Evolutionary conservation across 2,888 invertebrate genomes (phyloP).

Genomic region (Tipula helvola): DNA sequence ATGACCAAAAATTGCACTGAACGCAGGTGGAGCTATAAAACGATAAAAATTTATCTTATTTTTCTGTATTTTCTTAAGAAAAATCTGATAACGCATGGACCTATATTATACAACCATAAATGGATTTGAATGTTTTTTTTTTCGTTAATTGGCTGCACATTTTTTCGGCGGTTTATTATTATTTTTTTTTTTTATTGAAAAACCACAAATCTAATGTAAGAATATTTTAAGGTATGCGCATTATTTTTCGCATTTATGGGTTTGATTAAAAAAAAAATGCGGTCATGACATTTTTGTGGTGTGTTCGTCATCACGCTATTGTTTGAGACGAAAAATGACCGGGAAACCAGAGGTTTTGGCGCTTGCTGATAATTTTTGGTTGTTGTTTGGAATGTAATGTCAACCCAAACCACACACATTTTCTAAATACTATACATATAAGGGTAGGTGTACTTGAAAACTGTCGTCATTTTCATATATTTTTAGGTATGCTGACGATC

Average conservation of each 20-base stretch:
- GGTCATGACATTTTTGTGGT: neutral
- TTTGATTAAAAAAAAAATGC: neutral
- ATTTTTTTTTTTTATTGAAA: neutral
- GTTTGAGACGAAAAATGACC: neutral
- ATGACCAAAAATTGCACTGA: neutral
- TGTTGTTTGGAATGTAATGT: neutral
- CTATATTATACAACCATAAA: neutral
- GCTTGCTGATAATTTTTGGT: too few species aligned
- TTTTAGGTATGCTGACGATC: too few species aligned
- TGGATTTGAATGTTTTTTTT: neutral
- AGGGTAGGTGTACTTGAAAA: too few species aligned
- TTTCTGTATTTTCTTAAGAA: neutral
- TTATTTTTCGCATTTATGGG: neutral
- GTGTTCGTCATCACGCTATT: neutral
- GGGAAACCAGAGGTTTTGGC: neutral
- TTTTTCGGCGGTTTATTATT: neutral
- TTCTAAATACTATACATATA: too few species aligned
- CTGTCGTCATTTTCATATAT: too few species aligned
- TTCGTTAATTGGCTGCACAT: neutral
- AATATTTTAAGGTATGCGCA: neutral
- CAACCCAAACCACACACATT: neutral
- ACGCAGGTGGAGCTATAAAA: neutral
- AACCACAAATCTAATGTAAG: neutral
- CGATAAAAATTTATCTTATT: neutral
- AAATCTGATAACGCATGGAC: neutral